Base-by-base conservation (phyloP, 2,888 invertebrate genomes). In the Calephelis perditalis region DNA sequence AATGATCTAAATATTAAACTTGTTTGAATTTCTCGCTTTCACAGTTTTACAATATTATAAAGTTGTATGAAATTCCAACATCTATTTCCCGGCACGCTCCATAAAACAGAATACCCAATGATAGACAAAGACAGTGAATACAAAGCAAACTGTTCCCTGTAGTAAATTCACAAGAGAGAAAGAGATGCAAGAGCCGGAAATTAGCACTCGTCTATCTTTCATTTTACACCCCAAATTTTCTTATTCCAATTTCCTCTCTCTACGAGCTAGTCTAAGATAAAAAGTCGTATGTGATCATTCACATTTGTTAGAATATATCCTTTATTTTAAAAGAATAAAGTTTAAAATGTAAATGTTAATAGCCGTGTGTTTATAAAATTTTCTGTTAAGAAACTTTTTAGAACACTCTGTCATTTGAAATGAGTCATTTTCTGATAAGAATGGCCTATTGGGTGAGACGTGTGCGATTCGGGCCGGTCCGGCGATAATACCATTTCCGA, bases 181-280 rank as follows among this genome's bases (percentile, higher is more conserved):
- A 87, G 89, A 88, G 89, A 89, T 84, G 83, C 80, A 87, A 80
- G 86, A 88, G 86, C 92, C 93, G 93, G 93, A 93, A 93, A 93
- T 93, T 93, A 93, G 93, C 90, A 92, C 92, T 92, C 93, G 92
- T 92, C 93, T 93, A 93, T 93, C 93, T 93, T 93, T 93, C 93
- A 93, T 93, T 93, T 93, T 93, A 93, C 93, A 93, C 93, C 93
- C 93, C 92, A 93, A 93, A 93, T 93, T 93, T 93, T 93, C 93
- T 93, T 93, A 93, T 93, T 93, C 93, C 93, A 93, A 93, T 93
- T 93, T 93, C 93, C 91, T 86, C 81, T 84, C 72, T 78, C 82
- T 78, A 82, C 84, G 80, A 83, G 79, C 78, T 74, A 68, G 68
- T 69, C 72, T 77, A 75, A 79, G 81, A 79, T 79, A 71, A 75